Evolutionary conservation across 2,797 vertebrate genomes (phyloP).

Genomic region (Betta splendens): DNA sequence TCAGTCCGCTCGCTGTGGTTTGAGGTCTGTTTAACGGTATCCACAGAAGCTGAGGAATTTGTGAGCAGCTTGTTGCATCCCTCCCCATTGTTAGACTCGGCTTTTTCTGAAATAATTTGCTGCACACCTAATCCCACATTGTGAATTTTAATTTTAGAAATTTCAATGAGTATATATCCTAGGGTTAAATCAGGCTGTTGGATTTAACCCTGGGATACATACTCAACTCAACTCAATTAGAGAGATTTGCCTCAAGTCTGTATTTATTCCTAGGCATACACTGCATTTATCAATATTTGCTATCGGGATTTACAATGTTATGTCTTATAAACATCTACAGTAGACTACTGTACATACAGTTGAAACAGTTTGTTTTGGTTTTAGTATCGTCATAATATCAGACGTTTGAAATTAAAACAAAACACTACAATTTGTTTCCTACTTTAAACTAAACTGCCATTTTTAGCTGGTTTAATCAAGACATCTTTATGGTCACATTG

Average conservation of each 20-base stretch:
- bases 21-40: constrained; percentile 31
- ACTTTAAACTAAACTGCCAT: constrained; percentile 13
- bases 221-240: no score
- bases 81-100: no score
- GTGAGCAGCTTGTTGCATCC: constrained; percentile 2
- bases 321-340: not conserved
- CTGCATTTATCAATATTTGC: not conserved
- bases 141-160: no score
- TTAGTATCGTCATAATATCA: constrained; percentile 7
- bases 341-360: no score
- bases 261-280: not conserved
- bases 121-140: no score
- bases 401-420: constrained; percentile 8
- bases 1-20: constrained; percentile 18
- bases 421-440: constrained; percentile 7
- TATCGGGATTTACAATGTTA: not conserved
- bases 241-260: no score
- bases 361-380: not conserved
- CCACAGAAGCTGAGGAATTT: constrained; percentile 13
- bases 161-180: no score
- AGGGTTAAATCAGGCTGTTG: no score
- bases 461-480: constrained; percentile 30
- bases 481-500: constrained; percentile 23
- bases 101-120: no score
- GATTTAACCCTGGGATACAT: no score